A percentile compares a stretch with the other conserved stretches of the same genome.
These are phyloP conservation scores for Junonia oenone DNA, from an alignment of 2,888 invertebrate species.

Conservation along the genomic window DNA sequence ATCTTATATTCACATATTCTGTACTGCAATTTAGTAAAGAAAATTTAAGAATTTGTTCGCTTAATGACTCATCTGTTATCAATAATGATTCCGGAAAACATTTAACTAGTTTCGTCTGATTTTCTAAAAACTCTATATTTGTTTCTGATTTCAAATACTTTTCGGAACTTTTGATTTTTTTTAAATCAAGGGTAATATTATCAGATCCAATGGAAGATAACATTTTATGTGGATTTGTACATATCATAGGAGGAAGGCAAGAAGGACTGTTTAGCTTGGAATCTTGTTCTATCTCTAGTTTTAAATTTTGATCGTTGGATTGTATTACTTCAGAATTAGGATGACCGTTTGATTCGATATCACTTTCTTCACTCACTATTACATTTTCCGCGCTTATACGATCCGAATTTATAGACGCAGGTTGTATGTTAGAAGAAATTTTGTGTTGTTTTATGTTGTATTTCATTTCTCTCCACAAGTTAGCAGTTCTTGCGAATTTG, in stretches of 20 bases:
- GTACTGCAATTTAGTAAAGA: constrained; percentile 45
- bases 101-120: constrained; percentile 37
- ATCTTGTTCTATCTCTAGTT: constrained; percentile 31
- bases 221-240: constrained; percentile 48
- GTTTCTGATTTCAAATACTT: constrained; percentile 18
- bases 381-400: constrained; percentile 18
- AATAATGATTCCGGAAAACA: constrained; percentile 43
- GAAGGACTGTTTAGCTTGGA: constrained; percentile 20
- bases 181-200: constrained; percentile 33
- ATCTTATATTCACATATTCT: constrained; percentile 46
- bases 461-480: constrained; percentile 45
- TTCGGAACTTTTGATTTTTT: constrained; percentile 19
- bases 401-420: constrained; percentile 8
- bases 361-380: constrained; percentile 30
- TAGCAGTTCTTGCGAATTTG: constrained; percentile 48
- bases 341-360: constrained; percentile 37
- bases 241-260: constrained; percentile 41
- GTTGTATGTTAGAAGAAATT: constrained; percentile 4
- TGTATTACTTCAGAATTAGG: constrained; percentile 49
- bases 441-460: constrained; percentile 26
- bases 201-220: constrained; percentile 43
- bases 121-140: constrained; percentile 29
- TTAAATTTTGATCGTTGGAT: constrained; percentile 24
- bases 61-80: constrained; percentile 35
- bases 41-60: constrained; percentile 48